A percentile compares a stretch with the other conserved stretches of the same genome.
phyloP scores from a whole-genome alignment of 2,888 invertebrate species.

The Synanthedon vespiformis region DNA sequence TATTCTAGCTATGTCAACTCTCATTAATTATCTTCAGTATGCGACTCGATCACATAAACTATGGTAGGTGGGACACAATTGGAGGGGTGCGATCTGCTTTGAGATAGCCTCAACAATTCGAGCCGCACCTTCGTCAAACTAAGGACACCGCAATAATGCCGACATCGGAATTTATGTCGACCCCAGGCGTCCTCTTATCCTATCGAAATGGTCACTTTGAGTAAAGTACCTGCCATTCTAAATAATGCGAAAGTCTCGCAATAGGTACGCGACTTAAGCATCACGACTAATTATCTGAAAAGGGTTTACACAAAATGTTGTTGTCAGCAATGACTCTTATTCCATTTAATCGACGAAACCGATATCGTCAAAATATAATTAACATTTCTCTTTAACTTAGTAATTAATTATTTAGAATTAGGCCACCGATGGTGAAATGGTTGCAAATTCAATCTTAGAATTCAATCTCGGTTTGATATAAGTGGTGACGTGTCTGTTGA shows the following conservation, averaged over 20 bases:
- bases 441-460: too few species aligned
- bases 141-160: constrained; percentile 51
- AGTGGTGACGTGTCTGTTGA: too few species aligned
- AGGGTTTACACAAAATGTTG: background rate
- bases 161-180: constrained; percentile 56
- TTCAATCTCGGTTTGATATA: too few species aligned
- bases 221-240: constrained; percentile 48
- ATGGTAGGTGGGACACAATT: constrained; percentile 28
- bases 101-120: constrained; percentile 49
- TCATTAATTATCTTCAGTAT: constrained; percentile 7
- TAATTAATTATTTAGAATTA: background rate
- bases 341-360: background rate
- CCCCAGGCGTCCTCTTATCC: constrained; percentile 40
- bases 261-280: constrained; percentile 11
- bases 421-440: too few species aligned
- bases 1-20: too few species aligned
- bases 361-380: background rate
- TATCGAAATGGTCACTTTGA: constrained; percentile 45
- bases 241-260: constrained; percentile 25
- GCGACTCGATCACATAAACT: constrained; percentile 26
- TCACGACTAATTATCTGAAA: constrained; percentile 14
- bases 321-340: background rate
- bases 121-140: constrained; percentile 57
- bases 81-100: constrained; percentile 36
- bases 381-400: background rate